Evolutionary conservation across 1,140 invertebrate species (phyloP).

Genomic region (Zaprionus camerounensis): DNA sequence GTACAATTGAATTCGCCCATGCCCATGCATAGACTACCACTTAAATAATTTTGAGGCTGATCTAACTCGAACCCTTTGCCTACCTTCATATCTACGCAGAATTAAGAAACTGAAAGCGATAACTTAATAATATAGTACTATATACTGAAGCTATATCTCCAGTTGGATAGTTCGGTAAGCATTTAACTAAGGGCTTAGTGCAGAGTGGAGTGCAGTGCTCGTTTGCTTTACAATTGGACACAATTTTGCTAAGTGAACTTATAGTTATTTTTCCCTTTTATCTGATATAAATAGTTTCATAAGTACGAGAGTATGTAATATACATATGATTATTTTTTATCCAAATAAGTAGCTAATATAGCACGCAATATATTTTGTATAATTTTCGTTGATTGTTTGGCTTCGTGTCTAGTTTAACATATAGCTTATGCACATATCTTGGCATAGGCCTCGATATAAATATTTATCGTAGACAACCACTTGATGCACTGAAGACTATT

Average conservation of each 20-base stretch:
- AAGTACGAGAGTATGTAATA: conserved; percentile 37
- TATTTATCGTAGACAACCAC: conserved; percentile 74
- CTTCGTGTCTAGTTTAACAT: conserved; percentile 47
- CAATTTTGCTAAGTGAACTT: conserved; percentile 72
- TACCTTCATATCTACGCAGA: conserved; percentile 18
- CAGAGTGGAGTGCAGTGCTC: conserved; percentile 7
- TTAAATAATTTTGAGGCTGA: conserved; percentile 60
- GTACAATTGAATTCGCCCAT: conserved; percentile 74
- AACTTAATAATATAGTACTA: conserved; percentile 13
- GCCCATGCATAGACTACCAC: conserved; percentile 65
- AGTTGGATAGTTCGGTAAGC: conserved; percentile 19
- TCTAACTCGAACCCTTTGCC: conserved; percentile 9
- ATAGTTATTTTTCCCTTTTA: conserved; percentile 30
- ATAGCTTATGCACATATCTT: conserved; percentile 10
- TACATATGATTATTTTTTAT: conserved; percentile 44
- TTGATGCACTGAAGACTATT: conserved; percentile 76
- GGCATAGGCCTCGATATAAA: conserved; percentile 27
- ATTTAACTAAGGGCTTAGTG: conserved; percentile 60
- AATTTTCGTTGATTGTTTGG: conserved; percentile 79
- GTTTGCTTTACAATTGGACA: conserved; percentile 63
- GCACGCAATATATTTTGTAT: conserved; percentile 66
- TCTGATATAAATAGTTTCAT: conserved; percentile 15
- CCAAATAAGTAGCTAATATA: conserved; percentile 76
- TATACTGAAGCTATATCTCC: conserved; percentile 11
- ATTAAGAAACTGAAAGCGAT: conserved; percentile 15